Base-by-base conservation (phyloP, 2,797 vertebrate genomes). In the Catostomus latipinnis region DNA sequence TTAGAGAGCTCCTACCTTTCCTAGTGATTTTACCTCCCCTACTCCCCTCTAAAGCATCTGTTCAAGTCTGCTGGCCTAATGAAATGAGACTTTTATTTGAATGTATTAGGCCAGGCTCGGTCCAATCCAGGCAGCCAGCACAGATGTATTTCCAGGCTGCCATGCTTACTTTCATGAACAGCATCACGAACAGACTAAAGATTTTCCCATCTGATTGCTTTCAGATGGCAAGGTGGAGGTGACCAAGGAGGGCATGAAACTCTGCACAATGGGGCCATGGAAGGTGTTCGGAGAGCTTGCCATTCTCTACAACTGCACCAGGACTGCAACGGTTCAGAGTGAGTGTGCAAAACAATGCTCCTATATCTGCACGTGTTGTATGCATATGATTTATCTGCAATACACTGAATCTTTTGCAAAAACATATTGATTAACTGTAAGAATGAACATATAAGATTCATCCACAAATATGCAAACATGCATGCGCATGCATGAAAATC, bases 281-380 rank as follows among this genome's bases (percentile, higher is more conserved):
- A 98, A 97, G 76, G 97, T 99, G 43, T 99, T 99, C 1, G 97
- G 97, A 68, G 97, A 99, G 86, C 85, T 99, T 22, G 97, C 97
- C 52, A 98, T 99, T 84, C 96, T 99, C 73, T 98, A 98, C 94
- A 98, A 98, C 86, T 98, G 97, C 84, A 98, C 97, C 61, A 89
- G 97, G 34, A 98, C 97, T 0, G 97, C 97, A 0, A 98, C 97
- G 0, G 97, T 99, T 88, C 95, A 94, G 91, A 97, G 97, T 98
- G 94, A 97, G 96, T 84, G 53, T 57, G 46, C 6, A 65, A 12
- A 22, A 71, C 61, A 71, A 50, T 16, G 48, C 34, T 34, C 34
- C 34, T 4, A 34, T 34, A 34, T 34, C 34, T 34, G 34, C 16
- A 45, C 2, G 34, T 34, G 4, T 34, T 3, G 34, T 34, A 34